phyloP scores from a whole-genome alignment of 2,888 invertebrate species.

The Maniola hyperantus region DNA sequence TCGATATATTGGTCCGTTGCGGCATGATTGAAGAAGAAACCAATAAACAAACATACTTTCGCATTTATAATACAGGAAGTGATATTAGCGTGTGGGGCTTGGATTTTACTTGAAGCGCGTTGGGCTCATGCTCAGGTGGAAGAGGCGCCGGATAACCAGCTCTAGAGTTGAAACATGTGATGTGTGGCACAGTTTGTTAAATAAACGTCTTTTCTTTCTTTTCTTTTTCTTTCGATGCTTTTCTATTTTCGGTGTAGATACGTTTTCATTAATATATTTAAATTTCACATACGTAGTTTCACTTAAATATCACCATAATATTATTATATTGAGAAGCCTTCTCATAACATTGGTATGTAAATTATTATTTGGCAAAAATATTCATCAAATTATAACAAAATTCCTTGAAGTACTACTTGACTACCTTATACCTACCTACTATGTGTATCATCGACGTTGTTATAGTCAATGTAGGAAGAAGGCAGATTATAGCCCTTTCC shows the following conservation, averaged over 20 bases:
- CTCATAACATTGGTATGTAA: background rate
- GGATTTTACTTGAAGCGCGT: too few relatives aligned
- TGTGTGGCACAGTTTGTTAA: too few relatives aligned
- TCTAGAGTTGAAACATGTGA: too few relatives aligned
- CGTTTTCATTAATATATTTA: background rate
- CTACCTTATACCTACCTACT: background rate
- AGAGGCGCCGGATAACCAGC: too few relatives aligned
- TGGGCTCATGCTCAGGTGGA: too few relatives aligned
- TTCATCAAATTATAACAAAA: constrained; percentile 1
- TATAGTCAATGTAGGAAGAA: background rate
- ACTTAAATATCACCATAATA: background rate
- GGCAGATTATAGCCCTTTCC: background rate
- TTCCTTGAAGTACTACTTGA: too few relatives aligned
- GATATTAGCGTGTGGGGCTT: too few relatives aligned
- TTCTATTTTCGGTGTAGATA: background rate
- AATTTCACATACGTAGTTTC: background rate
- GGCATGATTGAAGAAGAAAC: too few relatives aligned
- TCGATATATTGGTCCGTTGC: too few relatives aligned
- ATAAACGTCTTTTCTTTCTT: too few relatives aligned
- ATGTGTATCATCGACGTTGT: background rate
- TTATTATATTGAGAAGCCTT: background rate
- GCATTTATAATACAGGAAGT: background rate
- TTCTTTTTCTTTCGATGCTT: too few relatives aligned
- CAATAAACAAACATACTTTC: background rate
- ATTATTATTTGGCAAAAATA: constrained; percentile 4